Conservation (phyloP, 1,140 invertebrate species). For the Tetraneura akinire region DNA sequence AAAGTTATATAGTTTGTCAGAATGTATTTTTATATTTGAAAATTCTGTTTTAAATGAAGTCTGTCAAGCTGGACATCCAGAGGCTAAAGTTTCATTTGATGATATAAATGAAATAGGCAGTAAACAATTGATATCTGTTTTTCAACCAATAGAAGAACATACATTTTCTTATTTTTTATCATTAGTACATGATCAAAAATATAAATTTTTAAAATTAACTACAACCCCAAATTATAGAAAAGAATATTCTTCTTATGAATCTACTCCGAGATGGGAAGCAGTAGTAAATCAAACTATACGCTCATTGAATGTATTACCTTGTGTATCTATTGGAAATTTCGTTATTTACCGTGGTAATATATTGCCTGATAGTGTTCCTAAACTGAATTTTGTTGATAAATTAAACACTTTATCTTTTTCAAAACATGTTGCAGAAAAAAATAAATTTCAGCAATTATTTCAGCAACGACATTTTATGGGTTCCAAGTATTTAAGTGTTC, state of each 20-base stretch:
- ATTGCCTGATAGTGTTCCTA: neutral
- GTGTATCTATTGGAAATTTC: slow-evolving; percentile 27
- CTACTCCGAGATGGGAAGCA: slow-evolving; percentile 37
- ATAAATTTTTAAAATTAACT: slow-evolving; percentile 30
- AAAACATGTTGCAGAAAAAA: neutral
- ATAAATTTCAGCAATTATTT: slow-evolving; percentile 6
- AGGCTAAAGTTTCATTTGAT: slow-evolving; percentile 23
- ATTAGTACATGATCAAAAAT: slow-evolving; percentile 19
- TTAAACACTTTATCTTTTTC: slow-evolving; percentile 29
- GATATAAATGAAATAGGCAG: slow-evolving; percentile 28
- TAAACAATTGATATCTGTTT: slow-evolving; percentile 34
- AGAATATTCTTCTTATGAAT: slow-evolving; percentile 47
- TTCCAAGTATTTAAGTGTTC: slow-evolving; percentile 45
- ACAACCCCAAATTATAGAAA: slow-evolving; percentile 37
- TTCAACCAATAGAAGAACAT: slow-evolving; percentile 42
- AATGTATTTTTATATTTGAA: slow-evolving; percentile 46
- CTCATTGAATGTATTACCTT: neutral
- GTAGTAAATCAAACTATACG: slow-evolving; percentile 44
- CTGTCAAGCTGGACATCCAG: slow-evolving; percentile 38
- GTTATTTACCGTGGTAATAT: slow-evolving; percentile 31
- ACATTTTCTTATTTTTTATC: slow-evolving; percentile 30
- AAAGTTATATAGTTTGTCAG: slow-evolving; percentile 34
- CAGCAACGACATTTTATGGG: slow-evolving; percentile 36
- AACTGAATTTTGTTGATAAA: slow-evolving; percentile 26
- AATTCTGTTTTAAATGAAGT: slow-evolving; percentile 45